Conservation (phyloP, 2,888 invertebrate species). For the Thera britannica region DNA sequence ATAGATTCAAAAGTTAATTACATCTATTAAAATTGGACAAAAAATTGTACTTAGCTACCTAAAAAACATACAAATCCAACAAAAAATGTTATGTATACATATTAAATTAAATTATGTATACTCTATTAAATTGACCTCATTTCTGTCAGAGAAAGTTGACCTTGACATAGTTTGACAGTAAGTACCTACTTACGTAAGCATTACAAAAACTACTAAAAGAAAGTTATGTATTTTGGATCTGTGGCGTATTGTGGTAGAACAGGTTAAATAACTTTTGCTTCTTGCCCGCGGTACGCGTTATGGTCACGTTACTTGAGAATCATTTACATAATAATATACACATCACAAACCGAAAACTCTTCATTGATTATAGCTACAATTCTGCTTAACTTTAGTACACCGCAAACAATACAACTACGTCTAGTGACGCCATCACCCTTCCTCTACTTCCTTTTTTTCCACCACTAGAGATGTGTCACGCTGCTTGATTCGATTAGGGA, state of each 20-base stretch:
- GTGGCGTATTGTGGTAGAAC: conserved; percentile 16
- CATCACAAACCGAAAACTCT: background rate
- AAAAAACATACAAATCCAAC: no score
- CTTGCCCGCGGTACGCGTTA: background rate
- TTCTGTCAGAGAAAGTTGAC: conserved; percentile 36
- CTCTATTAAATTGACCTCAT: conserved; percentile 19
- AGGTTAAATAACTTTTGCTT: conserved; percentile 3
- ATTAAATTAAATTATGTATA: no score
- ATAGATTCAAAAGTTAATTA: no score
- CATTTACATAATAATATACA: background rate
- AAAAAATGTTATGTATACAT: background rate
- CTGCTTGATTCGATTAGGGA: no score
- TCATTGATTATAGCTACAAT: no score
- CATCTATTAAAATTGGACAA: no score
- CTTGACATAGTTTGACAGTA: conserved; percentile 35
- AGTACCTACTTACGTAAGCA: conserved; percentile 23
- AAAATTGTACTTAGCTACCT: no score
- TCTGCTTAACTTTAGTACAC: no score
- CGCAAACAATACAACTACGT: no score
- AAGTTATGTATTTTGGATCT: conserved; percentile 30
- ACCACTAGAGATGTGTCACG: no score
- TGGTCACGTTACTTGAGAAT: background rate
- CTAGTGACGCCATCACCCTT: no score
- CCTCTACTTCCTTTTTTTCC: no score
- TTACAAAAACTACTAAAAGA: conserved; percentile 31